These are phyloP conservation scores for Chelon auratus DNA, from an alignment of 2,797 vertebrate species.

Conservation along the genomic window DNA sequence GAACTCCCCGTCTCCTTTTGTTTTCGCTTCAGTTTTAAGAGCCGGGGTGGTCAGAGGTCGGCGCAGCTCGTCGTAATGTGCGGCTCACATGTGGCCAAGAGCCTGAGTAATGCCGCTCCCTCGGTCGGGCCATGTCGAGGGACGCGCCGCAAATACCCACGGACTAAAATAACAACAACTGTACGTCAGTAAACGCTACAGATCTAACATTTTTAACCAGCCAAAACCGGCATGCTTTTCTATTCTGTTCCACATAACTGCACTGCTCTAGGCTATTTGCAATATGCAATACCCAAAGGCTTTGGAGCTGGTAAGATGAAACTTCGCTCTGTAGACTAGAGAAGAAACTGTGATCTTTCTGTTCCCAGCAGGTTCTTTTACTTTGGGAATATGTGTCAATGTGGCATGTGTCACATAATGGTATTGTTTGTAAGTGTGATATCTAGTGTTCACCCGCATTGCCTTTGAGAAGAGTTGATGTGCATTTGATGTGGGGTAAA, in stretches of 20 bases:
- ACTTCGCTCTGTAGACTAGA: slow-evolving; percentile 64
- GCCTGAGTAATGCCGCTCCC: slow-evolving; percentile 69
- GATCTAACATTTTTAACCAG: slow-evolving; percentile 75
- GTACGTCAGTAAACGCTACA: slow-evolving; percentile 74
- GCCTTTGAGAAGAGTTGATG: slow-evolving; percentile 36
- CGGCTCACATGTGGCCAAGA: slow-evolving; percentile 75
- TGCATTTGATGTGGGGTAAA: slow-evolving; percentile 46
- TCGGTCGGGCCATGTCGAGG: slow-evolving; percentile 65
- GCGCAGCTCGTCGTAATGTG: slow-evolving; percentile 64
- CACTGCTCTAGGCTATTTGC: slow-evolving; percentile 78
- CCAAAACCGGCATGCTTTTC: slow-evolving; percentile 64
- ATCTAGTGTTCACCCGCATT: slow-evolving; percentile 43
- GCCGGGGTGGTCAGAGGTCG: slow-evolving; percentile 69
- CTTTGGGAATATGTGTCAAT: slow-evolving; percentile 73
- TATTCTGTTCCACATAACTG: slow-evolving; percentile 73
- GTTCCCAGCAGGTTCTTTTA: slow-evolving; percentile 67
- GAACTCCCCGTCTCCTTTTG: slow-evolving; percentile 74
- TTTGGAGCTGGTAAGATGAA: slow-evolving; percentile 70
- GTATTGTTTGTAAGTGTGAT: slow-evolving; percentile 63
- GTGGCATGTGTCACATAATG: slow-evolving; percentile 69
- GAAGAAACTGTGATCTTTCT: slow-evolving; percentile 73
- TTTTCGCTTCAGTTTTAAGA: slow-evolving; percentile 71
- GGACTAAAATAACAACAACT: slow-evolving; percentile 84
- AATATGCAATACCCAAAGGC: slow-evolving; percentile 80
- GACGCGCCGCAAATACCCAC: slow-evolving; percentile 73